Conservation (phyloP, 2,113 vertebrate genomes). For the Chlamydotis undulata region DNA sequence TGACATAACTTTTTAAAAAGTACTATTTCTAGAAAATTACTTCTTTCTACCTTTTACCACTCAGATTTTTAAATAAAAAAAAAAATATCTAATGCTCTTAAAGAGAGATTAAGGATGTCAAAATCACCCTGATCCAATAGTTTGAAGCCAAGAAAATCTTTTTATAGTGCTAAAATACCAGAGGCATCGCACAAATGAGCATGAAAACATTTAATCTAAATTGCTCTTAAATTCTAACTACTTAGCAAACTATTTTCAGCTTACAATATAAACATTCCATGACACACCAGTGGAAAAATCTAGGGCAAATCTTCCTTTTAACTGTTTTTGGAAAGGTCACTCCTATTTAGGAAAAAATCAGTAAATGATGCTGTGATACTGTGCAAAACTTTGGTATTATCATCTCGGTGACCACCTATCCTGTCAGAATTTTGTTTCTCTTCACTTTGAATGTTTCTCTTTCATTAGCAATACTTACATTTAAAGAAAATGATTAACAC, state of each 20-base stretch:
- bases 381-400: not conserved
- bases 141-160: constrained; percentile 67
- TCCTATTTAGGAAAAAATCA: not conserved
- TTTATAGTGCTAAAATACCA: constrained; percentile 67
- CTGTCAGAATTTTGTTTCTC: not conserved
- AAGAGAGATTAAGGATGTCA: constrained; percentile 64
- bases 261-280: constrained; percentile 55
- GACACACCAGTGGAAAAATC: constrained; percentile 5
- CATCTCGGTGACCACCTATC: not conserved
- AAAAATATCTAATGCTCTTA: constrained; percentile 47
- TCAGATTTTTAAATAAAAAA: constrained; percentile 48
- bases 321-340: not conserved
- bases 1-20: constrained; percentile 39
- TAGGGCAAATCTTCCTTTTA: constrained; percentile 27
- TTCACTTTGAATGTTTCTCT: not conserved
- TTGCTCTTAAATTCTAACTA: constrained; percentile 65
- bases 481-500: not conserved
- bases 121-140: constrained; percentile 58
- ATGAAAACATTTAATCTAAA: constrained; percentile 70
- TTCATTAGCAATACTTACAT: not conserved
- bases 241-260: constrained; percentile 68
- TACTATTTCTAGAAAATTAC: constrained; percentile 47
- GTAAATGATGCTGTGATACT: not conserved
- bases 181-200: constrained; percentile 67
- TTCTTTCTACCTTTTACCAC: constrained; percentile 56